Evolutionary conservation across 2,113 vertebrate genomes (phyloP).

Genomic region (Bubalus kerabau): DNA sequence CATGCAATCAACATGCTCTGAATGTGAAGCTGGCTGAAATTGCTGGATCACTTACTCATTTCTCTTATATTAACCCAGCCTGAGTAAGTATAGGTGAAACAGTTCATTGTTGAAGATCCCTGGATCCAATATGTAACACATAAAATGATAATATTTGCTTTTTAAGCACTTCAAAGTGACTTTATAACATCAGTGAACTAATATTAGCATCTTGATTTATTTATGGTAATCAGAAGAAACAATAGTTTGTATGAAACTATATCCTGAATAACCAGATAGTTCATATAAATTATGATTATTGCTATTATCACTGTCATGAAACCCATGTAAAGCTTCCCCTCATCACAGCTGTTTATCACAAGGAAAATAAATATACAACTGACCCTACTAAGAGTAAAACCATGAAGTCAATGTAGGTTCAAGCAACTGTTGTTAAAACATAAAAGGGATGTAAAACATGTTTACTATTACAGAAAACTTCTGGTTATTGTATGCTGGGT

Average conservation of each 20-base stretch:
- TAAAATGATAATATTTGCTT: not conserved
- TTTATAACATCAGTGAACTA: not conserved
- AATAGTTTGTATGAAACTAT: not conserved
- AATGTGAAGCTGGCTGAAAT: not conserved
- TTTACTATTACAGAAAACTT: not conserved
- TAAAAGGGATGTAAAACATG: not conserved
- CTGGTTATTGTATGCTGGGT: not conserved
- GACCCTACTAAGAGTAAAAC: conserved; percentile 4
- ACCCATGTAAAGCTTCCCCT: not conserved
- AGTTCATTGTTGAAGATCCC: not conserved
- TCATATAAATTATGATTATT: not conserved
- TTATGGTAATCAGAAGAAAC: not conserved
- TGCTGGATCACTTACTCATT: not conserved
- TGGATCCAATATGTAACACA: not conserved
- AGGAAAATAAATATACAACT: conserved; percentile 17
- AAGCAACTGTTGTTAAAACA: not conserved
- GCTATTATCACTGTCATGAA: not conserved
- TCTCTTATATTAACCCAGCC: not conserved
- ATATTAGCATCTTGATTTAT: not conserved
- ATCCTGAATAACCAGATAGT: not conserved
- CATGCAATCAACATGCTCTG: not conserved
- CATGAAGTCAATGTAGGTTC: not conserved
- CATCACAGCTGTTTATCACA: not conserved
- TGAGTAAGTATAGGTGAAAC: not conserved
- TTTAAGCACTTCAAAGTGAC: not conserved